These are phyloP conservation scores for Heliconius erato DNA, from an alignment of 2,888 invertebrate genomes.

Conservation along the genomic window DNA sequence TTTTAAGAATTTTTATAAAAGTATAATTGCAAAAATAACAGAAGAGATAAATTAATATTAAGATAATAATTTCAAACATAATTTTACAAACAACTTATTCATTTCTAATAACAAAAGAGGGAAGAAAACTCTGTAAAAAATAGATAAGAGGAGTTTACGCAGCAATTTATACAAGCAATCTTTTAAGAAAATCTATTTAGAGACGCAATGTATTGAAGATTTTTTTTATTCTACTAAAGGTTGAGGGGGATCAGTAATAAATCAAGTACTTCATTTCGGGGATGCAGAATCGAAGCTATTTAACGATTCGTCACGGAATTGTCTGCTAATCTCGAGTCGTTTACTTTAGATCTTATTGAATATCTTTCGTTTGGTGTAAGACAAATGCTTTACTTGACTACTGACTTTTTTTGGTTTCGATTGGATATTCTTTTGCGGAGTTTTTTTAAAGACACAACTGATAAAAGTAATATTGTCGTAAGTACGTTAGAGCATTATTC, in stretches of 20 bases:
- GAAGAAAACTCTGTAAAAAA: background rate
- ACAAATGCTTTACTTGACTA: background rate
- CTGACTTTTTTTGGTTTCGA: background rate
- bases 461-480: background rate
- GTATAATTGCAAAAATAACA: too few relatives aligned
- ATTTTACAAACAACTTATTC: too few relatives aligned
- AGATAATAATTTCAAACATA: too few relatives aligned
- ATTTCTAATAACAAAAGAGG: background rate
- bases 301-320: constrained; percentile 54
- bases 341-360: constrained; percentile 41
- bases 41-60: too few relatives aligned
- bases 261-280: constrained; percentile 62
- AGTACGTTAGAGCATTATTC: background rate
- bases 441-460: background rate
- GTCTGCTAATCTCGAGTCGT: constrained; percentile 50
- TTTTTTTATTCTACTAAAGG: constrained; percentile 56
- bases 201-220: constrained; percentile 43
- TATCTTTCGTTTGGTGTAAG: background rate
- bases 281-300: constrained; percentile 56
- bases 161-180: constrained; percentile 39
- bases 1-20: too few relatives aligned
- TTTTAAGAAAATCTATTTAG: constrained; percentile 39
- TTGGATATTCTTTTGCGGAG: background rate
- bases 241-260: constrained; percentile 63
- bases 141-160: background rate